Evolutionary conservation across 2,888 invertebrate species (phyloP), one percentile per base, ranked within the genome.

Genomic region (Cynaeus angustus): DNA sequence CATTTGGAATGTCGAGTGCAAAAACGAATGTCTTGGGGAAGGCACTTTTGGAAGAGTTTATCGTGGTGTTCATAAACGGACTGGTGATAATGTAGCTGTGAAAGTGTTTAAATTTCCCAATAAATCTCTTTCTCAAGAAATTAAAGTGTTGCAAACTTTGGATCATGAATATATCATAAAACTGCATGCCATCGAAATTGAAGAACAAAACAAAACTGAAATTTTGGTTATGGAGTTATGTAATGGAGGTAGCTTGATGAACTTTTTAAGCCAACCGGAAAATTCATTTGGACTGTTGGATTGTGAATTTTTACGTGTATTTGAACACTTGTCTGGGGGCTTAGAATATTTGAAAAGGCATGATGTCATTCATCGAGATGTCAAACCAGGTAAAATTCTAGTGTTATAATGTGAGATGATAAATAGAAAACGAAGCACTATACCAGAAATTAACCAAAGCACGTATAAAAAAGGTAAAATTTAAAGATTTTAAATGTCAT

Each of bases 361-460:
- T 30, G 16, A 67, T 14, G 26, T 59, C 1, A 59, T 67, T 1
- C 67, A 67, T 43, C 67, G 67, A 4, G 67, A 67, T 33, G 48
- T 67, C 8, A 67, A 67, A 48, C 67, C 67, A 67, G 67, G 67
- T 67, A 43, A 61, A 12, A 21, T 21, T 21, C 1, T 21, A 21
- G 1, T 21, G 21, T 21, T 1, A 4, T 21, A 21, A 21, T 21
- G 4, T 4, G 21, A 21, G 1, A 21, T 21, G 4, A 21, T 1
- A 21, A 21, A 21, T 4, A 21, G 4, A 21, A 21, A 21, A 1
- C 21, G 21, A 21, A n/a, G n/a, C n/a, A n/a, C n/a, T n/a, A n/a
- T n/a, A n/a, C n/a, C n/a, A n/a, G n/a, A n/a, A n/a, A n/a, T n/a
- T n/a, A n/a, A n/a, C n/a, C n/a, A n/a, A n/a, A n/a, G n/a, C n/a